Evolutionary conservation across 2,888 invertebrate species (phyloP), one percentile per base, ranked within the genome.

Genomic region (Corythucha ciliata): DNA sequence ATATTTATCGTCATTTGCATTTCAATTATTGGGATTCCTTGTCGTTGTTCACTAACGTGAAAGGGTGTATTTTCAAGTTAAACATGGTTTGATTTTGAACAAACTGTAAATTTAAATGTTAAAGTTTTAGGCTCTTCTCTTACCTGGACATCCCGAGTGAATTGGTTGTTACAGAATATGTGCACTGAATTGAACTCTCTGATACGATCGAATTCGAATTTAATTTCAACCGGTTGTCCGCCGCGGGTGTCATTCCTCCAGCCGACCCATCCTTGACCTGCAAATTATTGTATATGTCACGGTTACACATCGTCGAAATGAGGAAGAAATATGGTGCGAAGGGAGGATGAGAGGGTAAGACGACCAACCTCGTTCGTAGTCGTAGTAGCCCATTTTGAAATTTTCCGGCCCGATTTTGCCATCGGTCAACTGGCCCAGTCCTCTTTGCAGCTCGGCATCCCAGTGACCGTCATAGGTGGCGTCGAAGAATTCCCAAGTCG

Each of bases 351-450:
- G 12, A 16, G 21, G 20, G 25, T 27, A 22, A 25, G 8, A 26
- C 12, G 26, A 41, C 59, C 61, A 60, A 66, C 71, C 74, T 61
- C 74, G 71, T 45, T 75, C 74, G 54, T 70, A 69, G 48, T 69
- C 81, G 68, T 77, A 78, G 63, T 76, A 76, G 55, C 77, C 74
- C 63, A 74, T 69, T 64, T 80, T 78, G 67, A 81, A 81, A 67
- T 82, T 79, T 59, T 84, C 83, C 1, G 82, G 81, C 0, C 86
- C 89, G 57, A 77, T 77, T 62, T 78, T 76, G 12, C 89, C 89
- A 66, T 90, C 89, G 10, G 83, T 83, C 59, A 93, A 73, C 66
- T 87, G 86, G 2, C 92, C 92, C 26, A 92, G 71, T 0, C 91
- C 91, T 12, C 81, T 79, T 33, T 77, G 74, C 25, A 91, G 72